A percentile compares a stretch with the other conserved stretches of the same genome.
These are phyloP conservation scores for Polylopha cassiicola DNA, from an alignment of 2,888 invertebrate genomes.

Conservation along the genomic window DNA sequence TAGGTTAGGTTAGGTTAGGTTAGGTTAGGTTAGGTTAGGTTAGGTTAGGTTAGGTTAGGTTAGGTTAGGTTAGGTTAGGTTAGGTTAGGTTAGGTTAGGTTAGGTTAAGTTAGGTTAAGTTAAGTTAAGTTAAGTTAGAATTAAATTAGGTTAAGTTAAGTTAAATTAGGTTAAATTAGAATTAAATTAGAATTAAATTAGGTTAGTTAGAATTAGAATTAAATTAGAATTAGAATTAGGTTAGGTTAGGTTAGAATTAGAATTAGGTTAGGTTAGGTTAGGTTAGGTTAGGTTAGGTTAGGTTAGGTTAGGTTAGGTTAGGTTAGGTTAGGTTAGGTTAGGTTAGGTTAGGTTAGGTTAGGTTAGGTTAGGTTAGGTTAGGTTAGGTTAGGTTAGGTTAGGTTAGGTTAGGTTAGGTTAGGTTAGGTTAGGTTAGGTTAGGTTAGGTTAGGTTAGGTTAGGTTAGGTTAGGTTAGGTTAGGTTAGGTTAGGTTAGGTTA, in stretches of 20 bases:
- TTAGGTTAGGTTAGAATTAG: constrained; percentile 12
- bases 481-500: constrained; percentile 27
- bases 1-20: constrained; percentile 16
- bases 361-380: constrained; percentile 22
- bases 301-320: constrained; percentile 18
- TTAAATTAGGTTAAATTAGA: constrained; percentile 15
- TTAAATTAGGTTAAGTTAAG: constrained; percentile 14
- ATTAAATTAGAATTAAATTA: no score
- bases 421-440: constrained; percentile 29
- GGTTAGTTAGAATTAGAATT: constrained; percentile 16
- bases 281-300: constrained; percentile 18
- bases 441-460: constrained; percentile 23
- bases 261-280: constrained; percentile 19
- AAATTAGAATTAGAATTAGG: no score
- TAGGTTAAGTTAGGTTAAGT: constrained; percentile 14
- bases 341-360: constrained; percentile 19
- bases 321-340: constrained; percentile 19
- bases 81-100: constrained; percentile 15
- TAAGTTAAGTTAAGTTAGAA: constrained; percentile 13
- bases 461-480: constrained; percentile 26
- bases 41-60: constrained; percentile 16
- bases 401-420: constrained; percentile 29
- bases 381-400: constrained; percentile 29
- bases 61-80: constrained; percentile 15
- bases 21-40: constrained; percentile 16